Conservation (phyloP, 2,797 vertebrate genomes). For the Hyperoplus lanceolatus region DNA sequence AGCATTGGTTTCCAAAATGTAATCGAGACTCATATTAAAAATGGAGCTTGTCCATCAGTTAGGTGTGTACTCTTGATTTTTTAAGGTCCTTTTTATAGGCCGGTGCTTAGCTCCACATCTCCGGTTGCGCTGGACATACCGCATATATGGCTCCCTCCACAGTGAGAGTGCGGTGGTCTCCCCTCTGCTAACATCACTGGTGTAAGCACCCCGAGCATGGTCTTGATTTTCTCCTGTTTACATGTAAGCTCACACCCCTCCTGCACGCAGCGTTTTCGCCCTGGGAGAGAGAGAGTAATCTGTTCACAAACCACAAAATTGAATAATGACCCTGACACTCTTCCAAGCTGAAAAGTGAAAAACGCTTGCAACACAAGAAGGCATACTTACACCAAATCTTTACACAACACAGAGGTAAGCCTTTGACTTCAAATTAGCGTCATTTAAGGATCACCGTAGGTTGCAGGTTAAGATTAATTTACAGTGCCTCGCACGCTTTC, state of each 20-base stretch:
- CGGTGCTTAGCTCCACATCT: constrained; percentile 38
- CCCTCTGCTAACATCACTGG: constrained; percentile 49
- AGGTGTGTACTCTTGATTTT: constrained; percentile 26
- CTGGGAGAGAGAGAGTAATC: constrained; percentile 74
- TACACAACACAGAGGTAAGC: constrained; percentile 49
- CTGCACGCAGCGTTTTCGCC: constrained; percentile 51
- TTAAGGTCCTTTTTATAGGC: constrained; percentile 17
- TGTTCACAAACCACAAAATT: constrained; percentile 81
- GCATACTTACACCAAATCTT: constrained; percentile 56
- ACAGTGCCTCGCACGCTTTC: background rate
- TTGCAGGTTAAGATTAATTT: constrained; percentile 37
- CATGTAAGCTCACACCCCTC: constrained; percentile 29
- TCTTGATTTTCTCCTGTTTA: no score
- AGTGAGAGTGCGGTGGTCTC: constrained; percentile 41
- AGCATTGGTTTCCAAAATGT: constrained; percentile 22
- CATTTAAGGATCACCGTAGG: constrained; percentile 55
- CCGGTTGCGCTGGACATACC: constrained; percentile 51
- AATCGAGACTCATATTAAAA: constrained; percentile 11
- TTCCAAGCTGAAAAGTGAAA: constrained; percentile 72
- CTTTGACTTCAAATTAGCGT: constrained; percentile 55
- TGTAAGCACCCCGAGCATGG: constrained; percentile 57
- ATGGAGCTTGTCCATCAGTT: constrained; percentile 24
- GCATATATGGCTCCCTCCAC: constrained; percentile 25
- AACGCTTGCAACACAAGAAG: constrained; percentile 66
- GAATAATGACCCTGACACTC: constrained; percentile 76